phyloP scores from a whole-genome alignment of 2,797 vertebrate species.

The Myoxocephalus aenaeus region DNA sequence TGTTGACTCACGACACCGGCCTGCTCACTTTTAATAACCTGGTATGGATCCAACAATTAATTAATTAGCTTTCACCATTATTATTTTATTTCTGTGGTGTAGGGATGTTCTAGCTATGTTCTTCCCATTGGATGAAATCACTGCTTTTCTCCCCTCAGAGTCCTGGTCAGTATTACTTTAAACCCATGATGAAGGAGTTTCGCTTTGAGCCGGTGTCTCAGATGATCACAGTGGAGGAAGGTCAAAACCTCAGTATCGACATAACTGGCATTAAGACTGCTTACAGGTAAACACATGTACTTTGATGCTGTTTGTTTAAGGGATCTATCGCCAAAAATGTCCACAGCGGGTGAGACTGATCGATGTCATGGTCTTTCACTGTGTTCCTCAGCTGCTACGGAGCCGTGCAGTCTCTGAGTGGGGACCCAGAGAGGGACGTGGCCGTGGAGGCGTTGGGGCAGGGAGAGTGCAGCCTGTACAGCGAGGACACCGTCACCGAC shows the following conservation, averaged over 20 bases:
- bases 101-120: not conserved
- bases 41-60: constrained; percentile 77
- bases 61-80: not conserved
- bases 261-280: constrained; percentile 95
- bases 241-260: constrained; percentile 92
- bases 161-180: constrained; percentile 98
- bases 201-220: constrained; percentile 97
- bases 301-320: not conserved
- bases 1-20: constrained; percentile 95
- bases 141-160: constrained; percentile 82
- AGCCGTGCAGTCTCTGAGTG: constrained; percentile 92
- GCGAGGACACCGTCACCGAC: constrained; percentile 95
- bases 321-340: not conserved
- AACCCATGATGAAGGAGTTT: constrained; percentile 99
- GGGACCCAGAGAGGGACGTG: constrained; percentile 94
- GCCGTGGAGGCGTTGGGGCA: constrained; percentile 95
- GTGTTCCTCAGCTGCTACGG: constrained; percentile 90
- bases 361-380: not conserved
- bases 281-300: constrained; percentile 87
- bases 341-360: not conserved
- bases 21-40: constrained; percentile 95
- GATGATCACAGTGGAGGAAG: constrained; percentile 98
- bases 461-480: constrained; percentile 92
- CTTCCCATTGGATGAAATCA: not conserved
- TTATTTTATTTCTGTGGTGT: not conserved